These are phyloP conservation scores for Coregonus sp. DNA, from an alignment of 2,797 vertebrate genomes.

Conservation along the genomic window DNA sequence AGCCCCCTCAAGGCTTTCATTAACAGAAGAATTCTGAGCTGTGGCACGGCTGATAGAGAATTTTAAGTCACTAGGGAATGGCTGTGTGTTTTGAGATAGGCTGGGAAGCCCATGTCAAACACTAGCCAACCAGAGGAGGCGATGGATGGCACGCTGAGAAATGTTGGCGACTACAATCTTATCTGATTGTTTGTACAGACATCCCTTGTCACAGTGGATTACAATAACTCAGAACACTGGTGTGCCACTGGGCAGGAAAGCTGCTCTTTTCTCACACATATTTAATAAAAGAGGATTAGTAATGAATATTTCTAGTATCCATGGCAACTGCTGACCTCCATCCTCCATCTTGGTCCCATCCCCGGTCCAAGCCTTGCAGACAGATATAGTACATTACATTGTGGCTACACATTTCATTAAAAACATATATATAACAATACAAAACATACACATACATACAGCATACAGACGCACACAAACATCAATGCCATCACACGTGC, in stretches of 20 bases:
- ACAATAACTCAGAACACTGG: neutral
- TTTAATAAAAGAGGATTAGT: neutral
- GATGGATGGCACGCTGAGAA: neutral
- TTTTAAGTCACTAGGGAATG: neutral
- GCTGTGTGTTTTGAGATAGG: neutral
- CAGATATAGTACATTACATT: neutral
- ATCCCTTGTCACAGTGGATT: neutral
- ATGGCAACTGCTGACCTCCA: neutral
- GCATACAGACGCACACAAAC: no score
- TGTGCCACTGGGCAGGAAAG: neutral
- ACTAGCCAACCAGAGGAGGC: neutral
- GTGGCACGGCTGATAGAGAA: neutral
- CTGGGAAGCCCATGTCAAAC: neutral
- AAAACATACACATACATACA: no score
- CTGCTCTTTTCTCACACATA: neutral
- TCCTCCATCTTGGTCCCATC: neutral
- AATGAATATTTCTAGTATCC: neutral
- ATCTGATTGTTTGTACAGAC: neutral
- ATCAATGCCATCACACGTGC: no score
- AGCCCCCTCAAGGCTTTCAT: neutral
- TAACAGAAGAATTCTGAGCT: neutral
- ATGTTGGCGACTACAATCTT: neutral
- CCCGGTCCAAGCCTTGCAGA: neutral
- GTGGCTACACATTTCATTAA: no score
- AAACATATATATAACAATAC: no score